phyloP scores from a whole-genome alignment of 2,888 invertebrate genomes.

The Caenorhabditis zanzibari region DNA sequence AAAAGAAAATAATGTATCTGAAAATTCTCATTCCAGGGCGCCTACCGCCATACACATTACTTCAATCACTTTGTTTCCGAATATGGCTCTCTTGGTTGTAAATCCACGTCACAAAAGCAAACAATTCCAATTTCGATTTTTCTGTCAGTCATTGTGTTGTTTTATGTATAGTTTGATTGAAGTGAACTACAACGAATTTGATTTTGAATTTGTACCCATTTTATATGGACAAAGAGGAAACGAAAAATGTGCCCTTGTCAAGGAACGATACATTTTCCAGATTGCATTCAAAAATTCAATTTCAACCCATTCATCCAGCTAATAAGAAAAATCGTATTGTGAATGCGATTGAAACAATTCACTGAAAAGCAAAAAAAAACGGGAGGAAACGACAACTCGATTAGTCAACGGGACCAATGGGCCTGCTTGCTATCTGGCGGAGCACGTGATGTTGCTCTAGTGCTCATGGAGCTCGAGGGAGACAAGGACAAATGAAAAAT shows the following conservation, averaged over 20 bases:
- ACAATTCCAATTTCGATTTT: conserved; percentile 8
- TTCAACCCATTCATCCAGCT: too few species aligned
- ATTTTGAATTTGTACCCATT: background rate
- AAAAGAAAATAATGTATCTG: too few species aligned
- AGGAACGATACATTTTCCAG: too few species aligned
- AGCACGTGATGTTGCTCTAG: conserved; percentile 33
- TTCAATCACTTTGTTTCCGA: conserved; percentile 72
- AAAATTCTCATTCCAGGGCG: too few species aligned
- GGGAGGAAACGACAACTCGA: conserved; percentile 35
- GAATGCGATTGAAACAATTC: background rate
- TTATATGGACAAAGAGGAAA: background rate
- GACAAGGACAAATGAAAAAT: conserved; percentile 54
- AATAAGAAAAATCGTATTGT: too few species aligned
- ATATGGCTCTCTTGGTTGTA: conserved; percentile 70
- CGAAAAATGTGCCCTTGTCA: too few species aligned
- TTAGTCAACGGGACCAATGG: conserved; percentile 46
- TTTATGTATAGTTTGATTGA: conserved; percentile 28
- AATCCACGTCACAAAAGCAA: conserved; percentile 17
- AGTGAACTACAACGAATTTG: background rate
- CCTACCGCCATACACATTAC: conserved; percentile 69
- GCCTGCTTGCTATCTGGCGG: conserved; percentile 24
- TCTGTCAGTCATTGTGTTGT: conserved; percentile 13
- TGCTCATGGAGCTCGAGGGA: background rate
- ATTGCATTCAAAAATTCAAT: too few species aligned
- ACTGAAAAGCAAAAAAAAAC: conserved; percentile 2